Evolutionary conservation across 92 coral and sea anemone genomes (phyloP).

Genomic region (Siderastrea radians): DNA sequence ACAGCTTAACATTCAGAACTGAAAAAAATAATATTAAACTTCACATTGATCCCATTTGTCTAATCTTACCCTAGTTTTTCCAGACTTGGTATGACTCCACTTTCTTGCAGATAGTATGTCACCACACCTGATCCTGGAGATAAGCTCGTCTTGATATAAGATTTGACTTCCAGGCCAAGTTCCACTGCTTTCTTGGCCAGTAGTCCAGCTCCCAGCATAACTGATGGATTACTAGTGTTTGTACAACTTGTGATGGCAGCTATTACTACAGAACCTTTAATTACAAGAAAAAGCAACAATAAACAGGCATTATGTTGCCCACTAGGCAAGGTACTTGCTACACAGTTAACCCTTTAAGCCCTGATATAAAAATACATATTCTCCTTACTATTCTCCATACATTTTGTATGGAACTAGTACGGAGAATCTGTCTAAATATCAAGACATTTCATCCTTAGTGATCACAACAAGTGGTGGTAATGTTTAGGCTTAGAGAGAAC

Average conservation of each 20-base stretch:
- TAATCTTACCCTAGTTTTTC: constrained; percentile 89
- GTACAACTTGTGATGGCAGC: constrained; percentile 99
- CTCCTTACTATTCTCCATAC: too few species aligned
- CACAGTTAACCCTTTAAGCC: too few species aligned
- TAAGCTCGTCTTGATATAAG: constrained; percentile 93
- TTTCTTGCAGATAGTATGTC: constrained; percentile 93
- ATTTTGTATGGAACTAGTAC: too few species aligned
- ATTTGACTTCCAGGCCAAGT: constrained; percentile 82
- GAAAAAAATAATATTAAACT: background rate
- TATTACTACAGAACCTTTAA: constrained; percentile 93
- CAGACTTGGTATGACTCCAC: constrained; percentile 94
- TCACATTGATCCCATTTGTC: background rate
- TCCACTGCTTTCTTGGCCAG: constrained; percentile 96
- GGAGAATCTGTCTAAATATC: too few species aligned
- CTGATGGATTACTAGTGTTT: constrained; percentile 98
- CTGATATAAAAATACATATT: too few species aligned
- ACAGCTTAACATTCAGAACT: too few species aligned
- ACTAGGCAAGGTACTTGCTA: background rate
- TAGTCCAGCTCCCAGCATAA: constrained; percentile 98
- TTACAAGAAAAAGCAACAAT: background rate
- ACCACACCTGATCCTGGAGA: constrained; percentile 99
- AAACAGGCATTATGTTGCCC: background rate
- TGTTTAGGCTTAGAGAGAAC: too few species aligned
- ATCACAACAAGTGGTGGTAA: too few species aligned
- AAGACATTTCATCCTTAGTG: too few species aligned